Conservation (phyloP, 2,113 vertebrate species). For the Laterallus jamaicensis region DNA sequence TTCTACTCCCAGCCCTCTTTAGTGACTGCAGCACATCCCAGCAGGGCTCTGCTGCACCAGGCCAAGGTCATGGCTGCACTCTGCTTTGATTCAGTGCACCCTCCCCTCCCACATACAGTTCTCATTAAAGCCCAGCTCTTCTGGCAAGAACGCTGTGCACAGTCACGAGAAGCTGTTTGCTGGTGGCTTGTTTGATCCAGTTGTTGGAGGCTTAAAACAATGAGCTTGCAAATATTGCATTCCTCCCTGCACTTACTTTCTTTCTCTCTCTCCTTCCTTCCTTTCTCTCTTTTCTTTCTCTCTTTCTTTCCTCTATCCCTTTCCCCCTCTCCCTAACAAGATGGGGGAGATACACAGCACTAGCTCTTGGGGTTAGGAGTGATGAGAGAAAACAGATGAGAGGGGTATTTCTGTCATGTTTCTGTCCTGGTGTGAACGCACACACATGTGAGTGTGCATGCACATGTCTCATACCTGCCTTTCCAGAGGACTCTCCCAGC, state of each 20-base stretch:
- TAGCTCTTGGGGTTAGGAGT: neutral
- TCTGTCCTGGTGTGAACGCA: neutral
- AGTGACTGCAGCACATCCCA: neutral
- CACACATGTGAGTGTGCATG: neutral
- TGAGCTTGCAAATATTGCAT: conserved; percentile 52
- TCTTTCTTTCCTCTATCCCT: too few relatives aligned
- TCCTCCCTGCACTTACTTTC: neutral
- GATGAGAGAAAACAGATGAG: neutral
- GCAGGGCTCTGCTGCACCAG: neutral
- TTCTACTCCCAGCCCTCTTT: neutral
- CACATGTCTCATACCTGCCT: neutral
- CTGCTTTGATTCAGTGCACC: neutral
- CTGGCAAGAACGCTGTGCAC: conserved; percentile 39
- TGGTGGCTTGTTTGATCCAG: conserved; percentile 46
- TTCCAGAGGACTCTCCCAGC: neutral
- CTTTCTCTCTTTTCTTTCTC: too few relatives aligned
- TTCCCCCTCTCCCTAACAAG: too few relatives aligned
- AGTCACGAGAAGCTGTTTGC: conserved; percentile 42
- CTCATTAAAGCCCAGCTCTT: conserved; percentile 22
- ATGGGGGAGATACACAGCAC: neutral
- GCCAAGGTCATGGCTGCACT: neutral
- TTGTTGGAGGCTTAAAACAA: conserved; percentile 35
- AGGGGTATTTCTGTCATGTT: neutral
- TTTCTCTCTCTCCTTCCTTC: neutral
- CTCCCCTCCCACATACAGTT: conserved; percentile 27